phyloP scores from a whole-genome alignment of 2,113 vertebrate species.

The Tetrao urogallus region DNA sequence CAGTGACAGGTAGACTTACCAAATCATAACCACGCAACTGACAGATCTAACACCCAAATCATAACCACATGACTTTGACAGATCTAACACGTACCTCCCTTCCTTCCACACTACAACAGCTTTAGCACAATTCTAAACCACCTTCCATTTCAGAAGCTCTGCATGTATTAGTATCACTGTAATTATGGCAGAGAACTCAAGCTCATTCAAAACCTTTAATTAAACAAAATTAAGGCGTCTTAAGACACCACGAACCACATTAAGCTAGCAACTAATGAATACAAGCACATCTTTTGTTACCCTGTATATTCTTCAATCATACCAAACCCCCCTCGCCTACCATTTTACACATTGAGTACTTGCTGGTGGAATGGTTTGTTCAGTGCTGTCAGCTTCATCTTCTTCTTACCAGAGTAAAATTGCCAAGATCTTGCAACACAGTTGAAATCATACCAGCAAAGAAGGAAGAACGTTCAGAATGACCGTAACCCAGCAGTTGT shows the following conservation, averaged over 20 bases:
- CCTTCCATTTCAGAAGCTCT: background rate
- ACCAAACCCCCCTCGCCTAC: background rate
- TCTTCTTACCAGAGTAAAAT: background rate
- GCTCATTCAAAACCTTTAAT: slow-evolving; percentile 13
- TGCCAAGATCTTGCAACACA: background rate
- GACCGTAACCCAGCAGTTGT: background rate
- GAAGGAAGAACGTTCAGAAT: background rate
- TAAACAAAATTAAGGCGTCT: slow-evolving; percentile 14
- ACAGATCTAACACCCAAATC: background rate
- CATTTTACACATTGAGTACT: background rate
- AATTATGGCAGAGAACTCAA: slow-evolving; percentile 27
- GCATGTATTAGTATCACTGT: background rate
- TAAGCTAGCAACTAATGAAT: background rate
- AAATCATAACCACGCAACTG: background rate
- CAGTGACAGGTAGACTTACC: background rate
- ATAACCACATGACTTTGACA: background rate
- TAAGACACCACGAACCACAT: background rate
- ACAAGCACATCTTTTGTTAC: background rate
- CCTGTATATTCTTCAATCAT: background rate
- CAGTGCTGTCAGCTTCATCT: background rate
- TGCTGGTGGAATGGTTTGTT: background rate
- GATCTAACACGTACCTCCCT: background rate
- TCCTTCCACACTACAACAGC: background rate
- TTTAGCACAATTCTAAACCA: background rate
- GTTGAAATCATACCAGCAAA: background rate